A percentile compares a stretch with the other conserved stretches of the same genome.
Evolutionary conservation across 2,888 invertebrate species (phyloP).

Genomic region (Chalcis sispes): DNA sequence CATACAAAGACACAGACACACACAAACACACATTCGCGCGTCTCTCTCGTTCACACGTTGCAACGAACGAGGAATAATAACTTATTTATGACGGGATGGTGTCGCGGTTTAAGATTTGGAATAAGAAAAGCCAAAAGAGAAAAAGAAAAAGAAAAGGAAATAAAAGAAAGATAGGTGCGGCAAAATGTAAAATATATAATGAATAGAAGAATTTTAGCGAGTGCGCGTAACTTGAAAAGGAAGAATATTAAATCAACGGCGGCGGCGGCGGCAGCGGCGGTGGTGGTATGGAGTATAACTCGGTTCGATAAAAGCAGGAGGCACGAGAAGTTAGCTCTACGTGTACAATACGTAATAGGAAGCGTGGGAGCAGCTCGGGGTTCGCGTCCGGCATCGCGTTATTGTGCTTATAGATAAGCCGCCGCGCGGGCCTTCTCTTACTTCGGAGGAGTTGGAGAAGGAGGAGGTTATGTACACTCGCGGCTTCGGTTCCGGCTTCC

Average conservation of each 20-base stretch:
- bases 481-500: constrained; percentile 72
- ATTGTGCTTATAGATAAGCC: constrained; percentile 65
- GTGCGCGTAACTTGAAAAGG: constrained; percentile 59
- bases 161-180: neutral
- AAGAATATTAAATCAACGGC: constrained; percentile 54
- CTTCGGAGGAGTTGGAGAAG: too few species aligned
- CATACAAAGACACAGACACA: too few species aligned
- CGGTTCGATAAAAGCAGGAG: too few species aligned
- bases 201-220: constrained; percentile 39
- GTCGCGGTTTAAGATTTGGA: too few species aligned
- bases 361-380: constrained; percentile 55
- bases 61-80: too few species aligned
- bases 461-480: constrained; percentile 61
- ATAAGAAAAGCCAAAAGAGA: constrained; percentile 22
- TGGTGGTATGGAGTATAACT: constrained; percentile 16
- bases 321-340: neutral
- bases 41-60: too few species aligned
- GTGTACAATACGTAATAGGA: constrained; percentile 39
- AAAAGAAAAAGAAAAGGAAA: constrained; percentile 45
- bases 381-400: constrained; percentile 55
- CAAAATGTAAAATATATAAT: too few species aligned
- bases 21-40: neutral
- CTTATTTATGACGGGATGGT: constrained; percentile 52
- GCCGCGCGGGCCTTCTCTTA: constrained; percentile 40
- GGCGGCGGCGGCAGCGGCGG: constrained; percentile 23